phyloP scores from a whole-genome alignment of 2,888 invertebrate species.

The Cryptocephalus primarius region DNA sequence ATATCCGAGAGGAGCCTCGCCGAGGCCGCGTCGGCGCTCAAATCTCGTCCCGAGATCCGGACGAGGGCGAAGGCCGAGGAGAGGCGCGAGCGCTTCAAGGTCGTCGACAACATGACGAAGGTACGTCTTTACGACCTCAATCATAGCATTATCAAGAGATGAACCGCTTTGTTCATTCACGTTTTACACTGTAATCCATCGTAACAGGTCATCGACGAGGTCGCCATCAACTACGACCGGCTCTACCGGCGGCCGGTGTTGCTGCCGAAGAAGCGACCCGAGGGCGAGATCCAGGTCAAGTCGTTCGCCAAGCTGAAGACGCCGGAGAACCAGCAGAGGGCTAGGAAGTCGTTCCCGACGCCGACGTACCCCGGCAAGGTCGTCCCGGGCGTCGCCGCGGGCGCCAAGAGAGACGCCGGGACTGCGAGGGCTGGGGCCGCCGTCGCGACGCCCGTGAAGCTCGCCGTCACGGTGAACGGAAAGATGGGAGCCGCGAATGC shows the following conservation, averaged over 20 bases:
- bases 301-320: constrained; percentile 25
- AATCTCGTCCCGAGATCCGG: constrained; percentile 24
- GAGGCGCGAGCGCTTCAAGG: constrained; percentile 17
- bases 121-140: too few relatives aligned
- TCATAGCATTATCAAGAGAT: too few relatives aligned
- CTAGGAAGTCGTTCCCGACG: constrained; percentile 29
- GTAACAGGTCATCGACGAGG: constrained; percentile 16
- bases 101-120: constrained; percentile 18
- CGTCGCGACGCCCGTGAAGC: background rate
- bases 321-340: constrained; percentile 21
- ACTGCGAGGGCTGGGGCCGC: too few relatives aligned
- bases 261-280: constrained; percentile 7
- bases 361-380: constrained; percentile 12
- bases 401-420: constrained; percentile 1
- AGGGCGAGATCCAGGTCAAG: constrained; percentile 27
- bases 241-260: constrained; percentile 8
- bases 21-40: constrained; percentile 15
- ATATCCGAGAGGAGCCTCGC: constrained; percentile 26
- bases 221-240: constrained; percentile 16
- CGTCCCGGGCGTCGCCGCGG: background rate
- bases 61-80: constrained; percentile 30
- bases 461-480: background rate
- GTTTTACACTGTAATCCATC: too few relatives aligned
- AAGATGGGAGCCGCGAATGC: background rate
- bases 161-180: too few relatives aligned